A percentile compares a stretch with the other conserved stretches of the same genome.
Conservation (phyloP, 2,797 vertebrate genomes). For the Alcedo atthis region DNA sequence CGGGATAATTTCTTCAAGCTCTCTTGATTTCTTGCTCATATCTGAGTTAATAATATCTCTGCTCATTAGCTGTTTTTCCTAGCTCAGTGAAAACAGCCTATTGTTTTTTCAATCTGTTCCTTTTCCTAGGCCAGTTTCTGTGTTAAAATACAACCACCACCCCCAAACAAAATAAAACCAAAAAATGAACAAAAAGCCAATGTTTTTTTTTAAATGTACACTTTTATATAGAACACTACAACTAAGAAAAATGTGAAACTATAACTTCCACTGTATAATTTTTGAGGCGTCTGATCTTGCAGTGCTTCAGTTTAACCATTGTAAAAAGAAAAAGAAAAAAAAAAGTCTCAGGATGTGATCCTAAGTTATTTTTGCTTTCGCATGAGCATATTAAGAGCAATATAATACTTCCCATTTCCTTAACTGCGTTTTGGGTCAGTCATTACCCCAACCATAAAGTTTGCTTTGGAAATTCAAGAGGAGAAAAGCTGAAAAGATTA, state of each 20-base stretch:
- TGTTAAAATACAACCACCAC: background rate
- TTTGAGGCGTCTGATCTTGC: background rate
- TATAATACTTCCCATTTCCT: background rate
- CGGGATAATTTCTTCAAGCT: background rate
- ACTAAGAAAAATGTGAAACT: background rate
- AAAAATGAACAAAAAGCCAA: background rate
- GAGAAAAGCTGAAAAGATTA: background rate
- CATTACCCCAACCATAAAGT: background rate
- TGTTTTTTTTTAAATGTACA: background rate
- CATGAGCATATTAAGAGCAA: background rate
- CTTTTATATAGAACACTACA: background rate
- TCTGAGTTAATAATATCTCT: background rate
- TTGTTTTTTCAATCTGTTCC: background rate
- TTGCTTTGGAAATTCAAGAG: background rate
- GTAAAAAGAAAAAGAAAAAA: background rate
- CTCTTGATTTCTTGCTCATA: background rate
- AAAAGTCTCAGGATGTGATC: background rate
- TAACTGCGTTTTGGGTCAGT: background rate
- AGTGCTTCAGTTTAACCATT: background rate
- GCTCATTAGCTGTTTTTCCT: background rate
- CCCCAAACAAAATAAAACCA: background rate
- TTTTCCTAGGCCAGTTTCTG: background rate
- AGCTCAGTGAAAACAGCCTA: background rate
- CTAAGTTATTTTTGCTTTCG: background rate
- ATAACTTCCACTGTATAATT: background rate